These are phyloP conservation scores for Sitophilus oryzae DNA, from an alignment of 1,140 invertebrate species.

Conservation along the genomic window DNA sequence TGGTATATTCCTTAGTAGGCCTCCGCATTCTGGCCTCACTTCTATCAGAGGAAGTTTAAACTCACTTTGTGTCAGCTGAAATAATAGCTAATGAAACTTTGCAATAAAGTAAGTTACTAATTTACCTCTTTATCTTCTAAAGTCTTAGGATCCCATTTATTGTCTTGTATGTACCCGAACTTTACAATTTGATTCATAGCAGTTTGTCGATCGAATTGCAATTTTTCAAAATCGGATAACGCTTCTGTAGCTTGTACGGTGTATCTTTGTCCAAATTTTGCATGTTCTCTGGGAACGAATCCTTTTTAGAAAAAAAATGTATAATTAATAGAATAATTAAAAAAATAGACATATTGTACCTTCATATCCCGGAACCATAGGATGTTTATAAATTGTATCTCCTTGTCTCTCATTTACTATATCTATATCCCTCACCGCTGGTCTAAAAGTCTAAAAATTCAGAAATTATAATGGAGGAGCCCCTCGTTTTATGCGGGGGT, in stretches of 20 bases:
- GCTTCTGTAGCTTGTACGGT: constrained; percentile 60
- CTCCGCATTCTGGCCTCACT: constrained; percentile 58
- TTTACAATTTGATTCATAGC: constrained; percentile 50
- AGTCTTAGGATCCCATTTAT: constrained; percentile 51
- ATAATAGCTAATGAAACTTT: not conserved
- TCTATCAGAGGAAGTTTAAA: constrained; percentile 59
- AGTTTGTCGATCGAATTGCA: constrained; percentile 51
- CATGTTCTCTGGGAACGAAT: constrained; percentile 57
- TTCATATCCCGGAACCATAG: constrained; percentile 63
- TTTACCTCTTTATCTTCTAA: constrained; percentile 57
- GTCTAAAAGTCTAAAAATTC: constrained; percentile 48
- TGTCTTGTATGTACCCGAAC: constrained; percentile 52
- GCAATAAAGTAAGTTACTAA: not conserved
- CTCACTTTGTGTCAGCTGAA: constrained; percentile 55
- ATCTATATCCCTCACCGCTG: constrained; percentile 56
- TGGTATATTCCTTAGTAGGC: constrained; percentile 51
- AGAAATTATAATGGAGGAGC: too few relatives aligned
- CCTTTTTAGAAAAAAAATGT: constrained; percentile 42
- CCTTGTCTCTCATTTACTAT: constrained; percentile 55
- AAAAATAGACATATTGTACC: constrained; percentile 43
- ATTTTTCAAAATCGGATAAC: constrained; percentile 59
- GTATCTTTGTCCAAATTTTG: constrained; percentile 58
- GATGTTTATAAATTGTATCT: constrained; percentile 61
- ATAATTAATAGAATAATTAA: too few relatives aligned
- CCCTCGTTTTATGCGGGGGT: too few relatives aligned